Conservation (phyloP, 2,797 vertebrate genomes). For the Manis pentadactyla region DNA sequence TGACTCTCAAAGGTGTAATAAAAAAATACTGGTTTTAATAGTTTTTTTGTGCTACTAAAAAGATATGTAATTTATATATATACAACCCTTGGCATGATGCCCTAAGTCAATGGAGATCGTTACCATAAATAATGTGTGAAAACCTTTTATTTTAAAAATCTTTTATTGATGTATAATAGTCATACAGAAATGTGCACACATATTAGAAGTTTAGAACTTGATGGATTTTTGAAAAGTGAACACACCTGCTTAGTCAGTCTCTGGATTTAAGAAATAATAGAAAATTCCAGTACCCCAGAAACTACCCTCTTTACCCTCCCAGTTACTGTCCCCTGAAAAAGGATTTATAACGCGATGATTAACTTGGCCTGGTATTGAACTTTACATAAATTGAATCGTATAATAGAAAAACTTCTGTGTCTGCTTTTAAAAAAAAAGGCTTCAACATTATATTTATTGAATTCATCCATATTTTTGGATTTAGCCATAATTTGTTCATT, state of each 20-base stretch:
- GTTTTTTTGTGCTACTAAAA: slow-evolving; percentile 73
- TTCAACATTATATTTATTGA: background rate
- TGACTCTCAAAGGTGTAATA: slow-evolving; percentile 76
- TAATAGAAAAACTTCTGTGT: background rate
- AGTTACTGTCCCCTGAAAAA: background rate
- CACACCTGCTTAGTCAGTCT: background rate
- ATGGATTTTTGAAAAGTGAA: background rate
- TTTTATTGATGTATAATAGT: slow-evolving; percentile 23
- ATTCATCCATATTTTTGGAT: background rate
- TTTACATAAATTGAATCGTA: background rate
- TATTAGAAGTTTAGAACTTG: background rate
- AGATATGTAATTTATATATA: slow-evolving; percentile 76
- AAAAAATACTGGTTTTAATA: slow-evolving; percentile 78
- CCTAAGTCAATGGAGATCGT: slow-evolving; percentile 69
- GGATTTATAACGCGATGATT: background rate
- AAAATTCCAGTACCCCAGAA: background rate
- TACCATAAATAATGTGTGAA: slow-evolving; percentile 68
- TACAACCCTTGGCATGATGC: slow-evolving; percentile 65
- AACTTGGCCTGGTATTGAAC: background rate
- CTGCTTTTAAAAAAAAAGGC: background rate
- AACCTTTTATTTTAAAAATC: slow-evolving; percentile 50
- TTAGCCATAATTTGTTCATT: slow-evolving; percentile 7
- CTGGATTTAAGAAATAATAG: background rate
- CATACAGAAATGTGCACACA: background rate
- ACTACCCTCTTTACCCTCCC: background rate